These are phyloP conservation scores for Sceliomorpha sp. DNA, from an alignment of 2,888 invertebrate genomes.

Conservation along the genomic window DNA sequence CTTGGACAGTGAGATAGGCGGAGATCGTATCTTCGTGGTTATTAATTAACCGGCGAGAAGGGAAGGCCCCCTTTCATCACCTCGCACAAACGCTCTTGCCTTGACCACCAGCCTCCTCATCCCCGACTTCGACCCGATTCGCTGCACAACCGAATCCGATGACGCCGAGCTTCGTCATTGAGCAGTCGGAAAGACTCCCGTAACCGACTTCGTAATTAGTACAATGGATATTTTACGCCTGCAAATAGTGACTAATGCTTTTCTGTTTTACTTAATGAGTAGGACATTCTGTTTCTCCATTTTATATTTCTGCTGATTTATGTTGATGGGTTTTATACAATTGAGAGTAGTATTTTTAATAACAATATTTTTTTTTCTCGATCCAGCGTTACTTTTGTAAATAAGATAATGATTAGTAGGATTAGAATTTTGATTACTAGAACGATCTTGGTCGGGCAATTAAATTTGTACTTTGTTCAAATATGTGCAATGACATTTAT, in stretches of 20 bases:
- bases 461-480: neutral
- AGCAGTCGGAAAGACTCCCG: conserved; percentile 4
- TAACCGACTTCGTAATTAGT: conserved; percentile 5
- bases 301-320: too few species aligned
- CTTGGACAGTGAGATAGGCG: conserved; percentile 74
- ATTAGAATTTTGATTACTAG: too few species aligned
- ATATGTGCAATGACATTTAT: neutral
- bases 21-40: conserved; percentile 78
- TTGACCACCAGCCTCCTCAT: conserved; percentile 40
- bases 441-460: too few species aligned
- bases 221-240: neutral
- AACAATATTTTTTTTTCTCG: too few species aligned
- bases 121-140: conserved; percentile 32
- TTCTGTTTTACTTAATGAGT: too few species aligned
- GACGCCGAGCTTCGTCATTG: conserved; percentile 28
- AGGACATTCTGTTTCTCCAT: too few species aligned
- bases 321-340: too few species aligned
- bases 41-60: conserved; percentile 78
- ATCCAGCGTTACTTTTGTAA: too few species aligned
- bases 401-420: neutral
- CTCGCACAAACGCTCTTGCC: conserved; percentile 70
- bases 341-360: too few species aligned
- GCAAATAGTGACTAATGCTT: neutral
- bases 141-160: conserved; percentile 17
- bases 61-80: conserved; percentile 79